Evolutionary conservation across 2,797 vertebrate species (phyloP).

Genomic region (Pangasius macronema): DNA sequence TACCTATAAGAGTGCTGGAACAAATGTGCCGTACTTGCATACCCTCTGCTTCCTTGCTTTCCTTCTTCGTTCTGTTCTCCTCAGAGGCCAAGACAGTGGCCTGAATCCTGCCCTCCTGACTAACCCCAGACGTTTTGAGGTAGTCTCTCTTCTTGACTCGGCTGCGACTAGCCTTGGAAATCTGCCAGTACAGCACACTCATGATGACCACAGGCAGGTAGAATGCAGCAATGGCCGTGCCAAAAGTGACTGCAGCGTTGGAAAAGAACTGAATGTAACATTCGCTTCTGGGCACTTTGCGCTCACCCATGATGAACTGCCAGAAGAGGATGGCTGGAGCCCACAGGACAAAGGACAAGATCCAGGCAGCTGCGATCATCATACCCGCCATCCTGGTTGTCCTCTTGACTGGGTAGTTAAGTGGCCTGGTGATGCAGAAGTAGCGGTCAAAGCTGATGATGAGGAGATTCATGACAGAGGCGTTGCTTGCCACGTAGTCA

Average conservation of each 20-base stretch:
- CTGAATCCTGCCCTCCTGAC: conserved; percentile 67
- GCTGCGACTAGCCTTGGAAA: conserved; percentile 92
- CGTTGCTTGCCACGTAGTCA: conserved; percentile 95
- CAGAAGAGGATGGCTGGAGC: conserved; percentile 96
- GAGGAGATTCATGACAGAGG: conserved; percentile 97
- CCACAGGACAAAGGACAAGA: conserved; percentile 94
- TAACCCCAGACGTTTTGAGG: conserved; percentile 72
- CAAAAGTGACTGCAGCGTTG: conserved; percentile 90
- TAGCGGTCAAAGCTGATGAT: conserved; percentile 98
- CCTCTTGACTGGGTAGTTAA: conserved; percentile 89
- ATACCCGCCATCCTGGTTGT: conserved; percentile 95
- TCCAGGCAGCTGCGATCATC: conserved; percentile 95
- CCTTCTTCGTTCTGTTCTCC: conserved; percentile 4
- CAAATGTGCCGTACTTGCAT: conserved; percentile 19
- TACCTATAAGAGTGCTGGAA: conserved; percentile 49
- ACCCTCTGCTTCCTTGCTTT: conserved; percentile 30
- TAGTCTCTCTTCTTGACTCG: conserved; percentile 72
- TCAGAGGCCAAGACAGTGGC: conserved; percentile 6
- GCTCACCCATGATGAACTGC: conserved; percentile 91
- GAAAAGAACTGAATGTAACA: conserved; percentile 98
- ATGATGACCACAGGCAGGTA: conserved; percentile 96
- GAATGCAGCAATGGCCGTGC: conserved; percentile 94
- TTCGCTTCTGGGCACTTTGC: conserved; percentile 79
- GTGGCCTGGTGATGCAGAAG: conserved; percentile 98
- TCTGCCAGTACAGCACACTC: conserved; percentile 93